These are phyloP conservation scores for Diplolepis rosae DNA, from an alignment of 2,888 invertebrate species.

Conservation along the genomic window DNA sequence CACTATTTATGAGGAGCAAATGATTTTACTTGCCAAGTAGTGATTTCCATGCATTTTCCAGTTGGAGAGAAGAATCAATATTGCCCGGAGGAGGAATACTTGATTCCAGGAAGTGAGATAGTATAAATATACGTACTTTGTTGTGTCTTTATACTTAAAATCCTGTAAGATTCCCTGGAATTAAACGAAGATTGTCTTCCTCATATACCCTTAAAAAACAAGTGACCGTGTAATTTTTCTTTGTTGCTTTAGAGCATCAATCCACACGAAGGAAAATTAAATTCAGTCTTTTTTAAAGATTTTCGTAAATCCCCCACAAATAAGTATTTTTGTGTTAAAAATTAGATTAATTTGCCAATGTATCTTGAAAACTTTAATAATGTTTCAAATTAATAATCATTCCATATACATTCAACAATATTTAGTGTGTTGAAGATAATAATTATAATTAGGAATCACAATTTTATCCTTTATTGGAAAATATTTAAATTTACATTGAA, in stretches of 20 bases:
- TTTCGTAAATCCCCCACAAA: too few relatives aligned
- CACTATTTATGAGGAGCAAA: background rate
- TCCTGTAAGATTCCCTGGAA: background rate
- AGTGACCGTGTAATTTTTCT: slow-evolving; percentile 22
- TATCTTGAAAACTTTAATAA: too few relatives aligned
- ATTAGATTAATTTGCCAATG: too few relatives aligned
- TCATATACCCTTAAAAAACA: slow-evolving; percentile 4
- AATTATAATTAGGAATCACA: too few relatives aligned
- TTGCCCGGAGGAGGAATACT: background rate
- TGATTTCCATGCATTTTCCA: slow-evolving; percentile 1
- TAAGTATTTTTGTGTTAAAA: too few relatives aligned
- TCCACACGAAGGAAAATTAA: too few relatives aligned
- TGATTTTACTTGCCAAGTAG: slow-evolving; percentile 13
- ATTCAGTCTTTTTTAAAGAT: too few relatives aligned
- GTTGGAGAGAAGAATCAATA: slow-evolving; percentile 4
- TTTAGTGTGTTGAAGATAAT: too few relatives aligned
- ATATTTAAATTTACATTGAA: too few relatives aligned
- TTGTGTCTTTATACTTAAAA: background rate
- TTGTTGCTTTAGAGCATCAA: slow-evolving; percentile 7
- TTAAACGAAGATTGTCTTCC: background rate
- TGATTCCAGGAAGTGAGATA: background rate
- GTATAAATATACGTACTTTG: background rate
- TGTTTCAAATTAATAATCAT: too few relatives aligned
- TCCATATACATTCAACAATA: too few relatives aligned
- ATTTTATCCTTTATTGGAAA: too few relatives aligned